Conservation (phyloP, 2,888 invertebrate species). For the Pachliopta kotzebuea region DNA sequence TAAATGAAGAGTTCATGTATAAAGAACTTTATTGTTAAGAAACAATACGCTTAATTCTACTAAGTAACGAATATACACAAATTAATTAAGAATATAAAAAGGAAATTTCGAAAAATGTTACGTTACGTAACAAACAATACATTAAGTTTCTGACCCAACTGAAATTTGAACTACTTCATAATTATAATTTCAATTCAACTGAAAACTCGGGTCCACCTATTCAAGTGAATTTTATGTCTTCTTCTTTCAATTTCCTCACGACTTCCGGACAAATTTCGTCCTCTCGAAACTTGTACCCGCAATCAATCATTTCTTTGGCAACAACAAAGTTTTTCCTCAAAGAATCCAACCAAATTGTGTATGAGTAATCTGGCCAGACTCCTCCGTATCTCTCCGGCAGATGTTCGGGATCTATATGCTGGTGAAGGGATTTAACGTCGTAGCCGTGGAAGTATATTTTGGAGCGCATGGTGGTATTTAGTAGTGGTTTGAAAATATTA, state of each 20-base stretch:
- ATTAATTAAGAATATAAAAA: neutral
- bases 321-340: constrained; percentile 79
- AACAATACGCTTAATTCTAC: too few relatives aligned
- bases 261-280: constrained; percentile 62
- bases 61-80: too few relatives aligned
- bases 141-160: neutral
- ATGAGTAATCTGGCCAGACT: constrained; percentile 85
- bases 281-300: constrained; percentile 82
- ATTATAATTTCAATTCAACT: neutral
- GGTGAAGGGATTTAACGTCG: constrained; percentile 86
- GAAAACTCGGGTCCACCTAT: constrained; percentile 6
- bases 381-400: constrained; percentile 87
- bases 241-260: constrained; percentile 56
- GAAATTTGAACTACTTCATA: neutral
- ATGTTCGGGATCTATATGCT: constrained; percentile 85
- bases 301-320: constrained; percentile 81
- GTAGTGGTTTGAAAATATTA: constrained; percentile 88
- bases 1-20: too few relatives aligned
- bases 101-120: neutral
- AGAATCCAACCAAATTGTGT: constrained; percentile 86
- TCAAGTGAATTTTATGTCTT: constrained; percentile 55
- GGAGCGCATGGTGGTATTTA: constrained; percentile 84
- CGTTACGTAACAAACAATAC: neutral
- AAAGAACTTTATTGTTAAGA: too few relatives aligned
- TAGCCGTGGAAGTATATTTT: constrained; percentile 86